Percentiles rank a stretch among this genome's conserved stretches.
Conservation (phyloP, 2,888 invertebrate genomes). For the Dascillus cervinus region DNA sequence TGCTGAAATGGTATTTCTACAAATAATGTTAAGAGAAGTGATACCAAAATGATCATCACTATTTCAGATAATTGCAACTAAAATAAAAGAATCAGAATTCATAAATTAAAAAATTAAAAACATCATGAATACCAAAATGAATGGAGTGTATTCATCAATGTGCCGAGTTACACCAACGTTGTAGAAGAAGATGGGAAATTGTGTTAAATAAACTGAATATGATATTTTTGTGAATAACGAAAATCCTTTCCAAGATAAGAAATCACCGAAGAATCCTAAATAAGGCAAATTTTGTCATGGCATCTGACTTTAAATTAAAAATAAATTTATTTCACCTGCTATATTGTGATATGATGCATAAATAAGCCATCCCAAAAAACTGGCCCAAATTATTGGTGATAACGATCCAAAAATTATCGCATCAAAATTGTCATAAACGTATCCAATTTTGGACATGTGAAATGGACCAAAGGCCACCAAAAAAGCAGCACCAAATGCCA, state of each 20-base stretch:
- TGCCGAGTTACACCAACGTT: constrained; percentile 51
- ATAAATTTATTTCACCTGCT: constrained; percentile 38
- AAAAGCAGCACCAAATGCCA: constrained; percentile 37
- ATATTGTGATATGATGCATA: constrained; percentile 49
- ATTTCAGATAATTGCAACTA: constrained; percentile 47
- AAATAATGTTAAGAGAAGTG: constrained; percentile 45
- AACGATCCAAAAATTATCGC: constrained; percentile 51
- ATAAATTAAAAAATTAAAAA: constrained; percentile 2
- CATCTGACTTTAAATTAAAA: constrained; percentile 3
- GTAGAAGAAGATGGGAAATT: constrained; percentile 58
- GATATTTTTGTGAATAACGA: constrained; percentile 47
- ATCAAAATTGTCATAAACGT: constrained; percentile 44
- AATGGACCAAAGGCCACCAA: constrained; percentile 48
- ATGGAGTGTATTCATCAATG: constrained; percentile 45
- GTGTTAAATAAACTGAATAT: constrained; percentile 53
- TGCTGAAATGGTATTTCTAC: constrained; percentile 56
- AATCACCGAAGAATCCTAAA: constrained; percentile 43
- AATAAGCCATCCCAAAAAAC: constrained; percentile 46
- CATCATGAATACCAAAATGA: constrained; percentile 42
- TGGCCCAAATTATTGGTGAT: constrained; percentile 51
- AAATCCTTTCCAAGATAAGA: constrained; percentile 43
- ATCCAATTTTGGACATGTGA: constrained; percentile 47
- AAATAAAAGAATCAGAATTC: neutral
- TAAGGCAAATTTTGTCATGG: too few species aligned
- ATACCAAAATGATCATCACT: constrained; percentile 40